phyloP scores from a whole-genome alignment of 1,140 invertebrate species.

The Bombus superbus region DNA sequence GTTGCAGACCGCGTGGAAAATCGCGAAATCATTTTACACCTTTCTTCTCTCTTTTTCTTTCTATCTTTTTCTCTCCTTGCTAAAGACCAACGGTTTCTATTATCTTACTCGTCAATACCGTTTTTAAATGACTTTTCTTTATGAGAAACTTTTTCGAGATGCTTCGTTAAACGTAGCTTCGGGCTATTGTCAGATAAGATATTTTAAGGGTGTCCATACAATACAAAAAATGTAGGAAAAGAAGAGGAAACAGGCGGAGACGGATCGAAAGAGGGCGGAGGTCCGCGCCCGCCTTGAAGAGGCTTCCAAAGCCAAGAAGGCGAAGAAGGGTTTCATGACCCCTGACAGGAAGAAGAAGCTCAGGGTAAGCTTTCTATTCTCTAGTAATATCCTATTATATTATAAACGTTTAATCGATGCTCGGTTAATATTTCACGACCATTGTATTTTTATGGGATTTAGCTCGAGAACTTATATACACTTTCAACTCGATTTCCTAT shows the following conservation, averaged over 20 bases:
- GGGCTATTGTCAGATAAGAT: constrained; percentile 54
- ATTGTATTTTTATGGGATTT: not conserved
- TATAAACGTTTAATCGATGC: not conserved
- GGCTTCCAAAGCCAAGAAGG: constrained; percentile 96
- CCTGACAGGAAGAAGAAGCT: constrained; percentile 99
- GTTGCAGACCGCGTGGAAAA: not conserved
- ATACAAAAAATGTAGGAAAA: constrained; percentile 87
- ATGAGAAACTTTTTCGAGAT: constrained; percentile 1
- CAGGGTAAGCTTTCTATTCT: constrained; percentile 88
- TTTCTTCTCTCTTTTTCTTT: not conserved
- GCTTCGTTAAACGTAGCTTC: constrained; percentile 11
- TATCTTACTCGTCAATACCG: no score
- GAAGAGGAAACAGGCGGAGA: constrained; percentile 96
- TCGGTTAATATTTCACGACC: not conserved
- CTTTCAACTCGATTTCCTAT: no score
- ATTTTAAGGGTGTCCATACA: constrained; percentile 68
- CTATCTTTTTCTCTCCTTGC: no score
- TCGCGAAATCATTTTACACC: not conserved
- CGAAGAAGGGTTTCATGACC: constrained; percentile 99
- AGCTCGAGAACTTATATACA: no score
- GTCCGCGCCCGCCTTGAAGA: constrained; percentile 98
- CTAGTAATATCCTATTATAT: not conserved
- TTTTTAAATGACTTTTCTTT: not conserved
- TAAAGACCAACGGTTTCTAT: not conserved
- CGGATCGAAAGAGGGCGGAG: constrained; percentile 97